Evolutionary conservation across 2,888 invertebrate genomes (phyloP).

Genomic region (Pristionchus entomophagus): DNA sequence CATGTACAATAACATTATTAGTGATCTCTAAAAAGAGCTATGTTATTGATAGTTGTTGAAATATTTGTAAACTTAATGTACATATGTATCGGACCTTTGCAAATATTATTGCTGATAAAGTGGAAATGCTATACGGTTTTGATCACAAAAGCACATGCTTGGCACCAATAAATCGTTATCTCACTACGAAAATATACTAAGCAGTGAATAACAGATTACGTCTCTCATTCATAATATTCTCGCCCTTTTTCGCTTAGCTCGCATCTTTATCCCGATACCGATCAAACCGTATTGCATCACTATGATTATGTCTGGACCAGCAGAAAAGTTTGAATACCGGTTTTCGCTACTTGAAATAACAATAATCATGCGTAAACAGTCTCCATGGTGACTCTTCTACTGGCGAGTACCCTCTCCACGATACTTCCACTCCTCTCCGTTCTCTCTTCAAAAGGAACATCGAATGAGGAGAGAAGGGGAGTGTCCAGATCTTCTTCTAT

Average conservation of each 20-base stretch:
- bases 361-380: conserved; percentile 15
- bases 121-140: not conserved
- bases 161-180: not conserved
- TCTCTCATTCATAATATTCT: no score
- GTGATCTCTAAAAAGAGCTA: no score
- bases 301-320: not conserved
- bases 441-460: not conserved
- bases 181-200: not conserved
- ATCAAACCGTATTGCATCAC: not conserved
- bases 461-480: not conserved
- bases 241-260: not conserved
- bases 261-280: not conserved
- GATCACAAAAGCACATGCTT: not conserved
- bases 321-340: not conserved
- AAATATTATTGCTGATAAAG: not conserved
- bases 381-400: conserved; percentile 36
- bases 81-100: not conserved
- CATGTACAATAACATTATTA: no score
- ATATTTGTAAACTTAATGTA: no score
- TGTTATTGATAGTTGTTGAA: not conserved
- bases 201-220: not conserved
- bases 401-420: conserved; percentile 14
- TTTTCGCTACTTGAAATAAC: not conserved
- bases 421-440: not conserved
- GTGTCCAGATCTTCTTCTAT: not conserved